Percentiles rank a stretch among this genome's conserved stretches.
These are phyloP conservation scores for Nesometra sesokonis DNA, from an alignment of 35 echinoderm and acorn worm species.

Conservation along the genomic window DNA sequence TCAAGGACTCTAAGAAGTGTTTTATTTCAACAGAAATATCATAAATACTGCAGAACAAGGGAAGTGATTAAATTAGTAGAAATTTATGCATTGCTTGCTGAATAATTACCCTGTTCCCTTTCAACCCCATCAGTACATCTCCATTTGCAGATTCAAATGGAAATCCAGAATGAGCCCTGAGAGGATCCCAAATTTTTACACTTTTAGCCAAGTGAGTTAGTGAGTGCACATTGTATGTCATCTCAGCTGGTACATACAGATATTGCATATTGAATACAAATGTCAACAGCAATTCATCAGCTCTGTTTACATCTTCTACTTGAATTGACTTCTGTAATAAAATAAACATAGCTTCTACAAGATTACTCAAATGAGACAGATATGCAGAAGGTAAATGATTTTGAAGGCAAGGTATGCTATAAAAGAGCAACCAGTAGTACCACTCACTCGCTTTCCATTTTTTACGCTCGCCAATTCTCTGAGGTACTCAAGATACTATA, in stretches of 20 bases:
- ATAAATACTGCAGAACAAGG: not conserved
- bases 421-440: conserved; percentile 48
- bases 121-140: conserved; percentile 2
- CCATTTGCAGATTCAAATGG: conserved; percentile 54
- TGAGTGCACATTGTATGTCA: conserved; percentile 63
- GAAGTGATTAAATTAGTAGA: conserved; percentile 15
- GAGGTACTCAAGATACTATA: conserved; percentile 19
- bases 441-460: conserved; percentile 62
- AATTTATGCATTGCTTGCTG: conserved; percentile 30
- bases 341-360: conserved; percentile 34
- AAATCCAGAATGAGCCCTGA: conserved; percentile 62
- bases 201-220: conserved; percentile 35
- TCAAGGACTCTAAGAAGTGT: not conserved
- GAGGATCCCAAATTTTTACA: conserved; percentile 33
- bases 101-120: conserved; percentile 22
- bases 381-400: conserved; percentile 18
- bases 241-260: conserved; percentile 21
- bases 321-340: conserved; percentile 55
- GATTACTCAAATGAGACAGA: conserved; percentile 17
- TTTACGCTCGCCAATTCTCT: conserved; percentile 21
- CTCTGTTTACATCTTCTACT: conserved; percentile 36
- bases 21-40: not conserved
- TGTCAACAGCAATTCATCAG: conserved; percentile 13
- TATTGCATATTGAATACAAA: conserved; percentile 31
- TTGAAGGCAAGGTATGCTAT: conserved; percentile 17